Evolutionary conservation across 2,888 invertebrate genomes (phyloP), one percentile per base, ranked within the genome.

Genomic region (Ganaspis brasiliensis): DNA sequence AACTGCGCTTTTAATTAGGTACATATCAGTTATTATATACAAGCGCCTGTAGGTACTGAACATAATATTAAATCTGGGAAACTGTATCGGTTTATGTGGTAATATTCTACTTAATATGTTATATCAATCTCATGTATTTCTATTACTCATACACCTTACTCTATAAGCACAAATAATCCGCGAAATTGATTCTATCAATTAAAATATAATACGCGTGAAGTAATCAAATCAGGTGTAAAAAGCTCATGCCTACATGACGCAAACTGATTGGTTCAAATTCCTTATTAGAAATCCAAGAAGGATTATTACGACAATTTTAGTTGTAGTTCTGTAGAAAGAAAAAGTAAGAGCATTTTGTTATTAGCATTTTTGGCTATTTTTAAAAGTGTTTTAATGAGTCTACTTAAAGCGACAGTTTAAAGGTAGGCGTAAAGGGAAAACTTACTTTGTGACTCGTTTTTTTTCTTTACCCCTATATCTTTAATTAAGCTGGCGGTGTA

Each of bases 1-100:
- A 67, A 52, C 40, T n/a, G 67, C n/a, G 67, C 67, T 45, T 52
- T 67, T 67, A 67, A 67, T 67, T 26, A 67, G 14, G n/a, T 24
- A 45, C 35, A 37, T 61, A 12, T 19, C 61, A 61, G 61, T 35
- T 37, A 61, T 61, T 67, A 67, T 40, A n/a, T 40, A 67, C 14
- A 67, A 59, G 14, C 14, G 31, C 59, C 31, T 45, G 45, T 67
- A 40, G 45, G 67, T 26, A 40, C 67, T 67, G 45, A 24, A 67
- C 45, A 67, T 67, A 45, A 67, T 67, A 67, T 45, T 67, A 45
- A 67, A 67, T 24, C 45, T 24, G 67, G 24, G 24, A 40, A 61
- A 61, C 61, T 61, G 61, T 10, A 16, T 61, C 61, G 16, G 61
- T 61, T 61, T 61, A 61, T 61, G 24, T 67, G 45, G 24, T 45